Conservation (phyloP, 2,797 vertebrate genomes). For the Gymnoscopelus microlampas region DNA sequence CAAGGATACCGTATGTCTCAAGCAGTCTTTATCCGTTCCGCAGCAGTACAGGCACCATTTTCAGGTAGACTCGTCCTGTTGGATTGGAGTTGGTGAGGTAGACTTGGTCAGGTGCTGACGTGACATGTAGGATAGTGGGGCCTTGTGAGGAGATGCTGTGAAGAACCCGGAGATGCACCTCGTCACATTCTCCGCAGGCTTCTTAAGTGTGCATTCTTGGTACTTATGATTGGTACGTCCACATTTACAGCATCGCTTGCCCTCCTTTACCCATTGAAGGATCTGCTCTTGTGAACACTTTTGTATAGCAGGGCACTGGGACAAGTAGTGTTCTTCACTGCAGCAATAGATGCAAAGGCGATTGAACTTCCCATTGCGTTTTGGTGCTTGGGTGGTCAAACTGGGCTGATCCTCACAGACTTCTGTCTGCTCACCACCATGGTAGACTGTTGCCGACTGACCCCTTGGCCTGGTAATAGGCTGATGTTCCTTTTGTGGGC, state of each 20-base stretch:
- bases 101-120: too few relatives aligned
- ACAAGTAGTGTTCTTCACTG: too few relatives aligned
- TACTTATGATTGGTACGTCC: not conserved
- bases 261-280: not conserved
- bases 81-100: not conserved
- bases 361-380: too few relatives aligned
- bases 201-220: conserved; percentile 10
- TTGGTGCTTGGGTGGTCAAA: too few relatives aligned
- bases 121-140: not conserved
- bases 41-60: conserved; percentile 8
- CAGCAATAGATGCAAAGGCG: too few relatives aligned
- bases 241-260: not conserved
- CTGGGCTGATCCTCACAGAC: too few relatives aligned
- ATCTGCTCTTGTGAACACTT: not conserved
- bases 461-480: not conserved
- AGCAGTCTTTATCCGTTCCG: not conserved
- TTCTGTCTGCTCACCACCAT: not conserved
- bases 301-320: too few relatives aligned
- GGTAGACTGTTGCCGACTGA: not conserved
- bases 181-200: conserved; percentile 11
- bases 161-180: conserved; percentile 7
- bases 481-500: not conserved
- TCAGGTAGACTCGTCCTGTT: not conserved
- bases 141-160: not conserved
- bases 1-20: not conserved